Evolutionary conservation across 2,113 vertebrate genomes (phyloP), one percentile per base, ranked within the genome.

Genomic region (Pelmatolapia mariae): DNA sequence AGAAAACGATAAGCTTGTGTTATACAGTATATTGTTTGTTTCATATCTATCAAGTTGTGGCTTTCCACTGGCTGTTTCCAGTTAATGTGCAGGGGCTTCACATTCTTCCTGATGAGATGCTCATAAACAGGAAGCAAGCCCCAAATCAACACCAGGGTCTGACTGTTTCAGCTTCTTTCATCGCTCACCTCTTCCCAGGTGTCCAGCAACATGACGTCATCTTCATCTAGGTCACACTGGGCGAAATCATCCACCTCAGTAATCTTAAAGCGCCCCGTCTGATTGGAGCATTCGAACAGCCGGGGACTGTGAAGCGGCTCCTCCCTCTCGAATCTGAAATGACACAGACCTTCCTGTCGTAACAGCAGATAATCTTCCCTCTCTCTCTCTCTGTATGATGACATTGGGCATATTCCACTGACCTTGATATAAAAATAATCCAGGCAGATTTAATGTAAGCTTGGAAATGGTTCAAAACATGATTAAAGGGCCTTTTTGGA

Each of bases 261-360:
- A 95, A 98, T 97, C 87, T 94, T 94, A 90, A 98, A 98, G 4
- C 93, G 93, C 2, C 98, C 98, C 0, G 96, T 98, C 93, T 98
- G 97, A 94, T 98, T 98, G 93, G 98, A 98, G 94, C 98, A 98
- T 86, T 98, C 98, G 0, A 98, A 98, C 83, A 98, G 96, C 16
- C 98, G 96, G 10, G 98, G 97, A 31, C 93, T 94, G 87, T 98
- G 96, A n/a, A 87, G 83, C 1, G 93, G 85, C 43, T 92, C 36
- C 80, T 95, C 94, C 89, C 89, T 96, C 89, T 98, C 96, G 84
- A 98, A 95, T 84, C 98, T 98, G 92, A 66, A 80, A 86, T 12
- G 13, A 82, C n/a, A 73, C 36, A 80, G 5, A 68, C 19, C 18
- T 56, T 53, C 13, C 45, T 40, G 26, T 31, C 9, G 26, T 18